Evolutionary conservation across 1,140 invertebrate species (phyloP), one percentile per base, ranked within the genome.

Genomic region (Sipha flava): DNA sequence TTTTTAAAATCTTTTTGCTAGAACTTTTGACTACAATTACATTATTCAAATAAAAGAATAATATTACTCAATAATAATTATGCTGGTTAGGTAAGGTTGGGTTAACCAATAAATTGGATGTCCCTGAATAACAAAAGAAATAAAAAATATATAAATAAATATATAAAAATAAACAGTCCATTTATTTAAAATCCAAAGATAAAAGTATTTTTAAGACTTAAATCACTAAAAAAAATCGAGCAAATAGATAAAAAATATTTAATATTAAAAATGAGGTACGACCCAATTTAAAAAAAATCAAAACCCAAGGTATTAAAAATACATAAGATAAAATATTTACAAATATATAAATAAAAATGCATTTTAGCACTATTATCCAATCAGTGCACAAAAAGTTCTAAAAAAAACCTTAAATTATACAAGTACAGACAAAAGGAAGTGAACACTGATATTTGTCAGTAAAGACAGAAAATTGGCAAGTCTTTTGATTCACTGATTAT

Each of bases 101-200:
- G n/a, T n/a, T n/a, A n/a, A n/a, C n/a, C n/a, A n/a, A n/a, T n/a
- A n/a, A n/a, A n/a, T n/a, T n/a, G n/a, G n/a, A n/a, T n/a, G n/a
- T n/a, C n/a, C n/a, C n/a, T n/a, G n/a, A n/a, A n/a, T n/a, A n/a
- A n/a, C n/a, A n/a, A n/a, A n/a, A n/a, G n/a, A n/a, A 40, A 1
- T 29, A 59, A 9, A 26, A 5, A 59, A 77, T 37, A 59, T 9
- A 26, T 29, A 37, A 47, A 57, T 47, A 77, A 1, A 59, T 26
- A 26, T 77, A 29, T 16, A 59, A 77, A 59, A 77, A 59, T 40
- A 59, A 57, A 77, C 73, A 77, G 73, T 77, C 73, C 52, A 43
- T 77, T 77, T 77, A 77, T 77, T 77, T 77, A 12, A 77, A 59
- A 59, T 75, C 49, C 54, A 75, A 75, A 75, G n/a, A 52, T 59